phyloP scores from a whole-genome alignment of 2,797 vertebrate genomes.

The Rhadinocentrus ornatus region DNA sequence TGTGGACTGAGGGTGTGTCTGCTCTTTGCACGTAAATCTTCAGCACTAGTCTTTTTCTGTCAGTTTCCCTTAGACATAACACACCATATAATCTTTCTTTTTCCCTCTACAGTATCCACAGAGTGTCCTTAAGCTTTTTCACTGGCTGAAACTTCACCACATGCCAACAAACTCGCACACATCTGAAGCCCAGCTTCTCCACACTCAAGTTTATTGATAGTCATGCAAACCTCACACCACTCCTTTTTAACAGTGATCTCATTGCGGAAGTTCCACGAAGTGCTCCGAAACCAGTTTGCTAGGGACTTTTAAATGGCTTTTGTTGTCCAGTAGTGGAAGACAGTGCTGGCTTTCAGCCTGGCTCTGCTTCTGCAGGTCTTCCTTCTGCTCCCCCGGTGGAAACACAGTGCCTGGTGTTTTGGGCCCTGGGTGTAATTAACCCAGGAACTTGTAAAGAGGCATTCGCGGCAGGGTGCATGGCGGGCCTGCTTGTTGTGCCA shows the following conservation, averaged over 20 bases:
- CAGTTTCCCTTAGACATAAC: slow-evolving; percentile 53
- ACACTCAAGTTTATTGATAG: slow-evolving; percentile 56
- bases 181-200: slow-evolving; percentile 49
- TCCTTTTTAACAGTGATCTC: slow-evolving; percentile 60
- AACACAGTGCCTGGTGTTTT: slow-evolving; percentile 57
- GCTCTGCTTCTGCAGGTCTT: slow-evolving; percentile 62
- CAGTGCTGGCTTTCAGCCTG: slow-evolving; percentile 63
- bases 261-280: slow-evolving; percentile 54
- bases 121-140: slow-evolving; percentile 21
- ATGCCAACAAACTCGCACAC: slow-evolving; percentile 46
- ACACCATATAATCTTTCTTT: slow-evolving; percentile 62
- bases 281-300: slow-evolving; percentile 23
- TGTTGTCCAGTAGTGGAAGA: slow-evolving; percentile 43
- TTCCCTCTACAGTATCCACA: slow-evolving; percentile 32
- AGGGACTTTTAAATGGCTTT: slow-evolving; percentile 74
- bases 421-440: slow-evolving; percentile 66
- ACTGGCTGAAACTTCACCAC: slow-evolving; percentile 25
- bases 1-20: slow-evolving; percentile 37
- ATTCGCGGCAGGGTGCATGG: slow-evolving; percentile 42
- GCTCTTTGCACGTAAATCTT: slow-evolving; percentile 50
- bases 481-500: slow-evolving; percentile 52
- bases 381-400: slow-evolving; percentile 52
- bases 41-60: slow-evolving; percentile 48
- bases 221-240: slow-evolving; percentile 44
- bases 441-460: slow-evolving; percentile 69